These are phyloP conservation scores for Antechinus flavipes DNA, from an alignment of 2,113 vertebrate genomes.

Conservation along the genomic window DNA sequence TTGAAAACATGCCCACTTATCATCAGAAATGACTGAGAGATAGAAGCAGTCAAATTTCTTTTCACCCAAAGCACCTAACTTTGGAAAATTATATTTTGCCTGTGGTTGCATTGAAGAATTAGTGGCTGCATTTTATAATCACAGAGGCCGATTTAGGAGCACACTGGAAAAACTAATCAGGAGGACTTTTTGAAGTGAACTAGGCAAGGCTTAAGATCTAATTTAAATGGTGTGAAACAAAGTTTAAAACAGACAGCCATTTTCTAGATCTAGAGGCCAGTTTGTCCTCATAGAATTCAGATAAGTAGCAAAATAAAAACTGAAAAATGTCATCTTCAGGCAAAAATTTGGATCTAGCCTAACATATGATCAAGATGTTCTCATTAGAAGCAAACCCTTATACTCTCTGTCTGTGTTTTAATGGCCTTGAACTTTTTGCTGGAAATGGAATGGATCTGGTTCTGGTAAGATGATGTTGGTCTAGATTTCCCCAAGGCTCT, in stretches of 20 bases:
- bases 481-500: neutral
- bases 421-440: neutral
- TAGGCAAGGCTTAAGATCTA: neutral
- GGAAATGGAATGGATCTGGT: neutral
- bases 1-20: conserved; percentile 48
- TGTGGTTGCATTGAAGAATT: neutral
- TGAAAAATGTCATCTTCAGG: neutral
- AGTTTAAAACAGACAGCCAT: neutral
- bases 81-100: neutral
- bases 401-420: neutral
- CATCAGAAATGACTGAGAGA: conserved; percentile 42
- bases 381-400: neutral
- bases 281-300: neutral
- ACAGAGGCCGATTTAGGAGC: neutral
- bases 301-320: neutral
- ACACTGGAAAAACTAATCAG: conserved; percentile 14
- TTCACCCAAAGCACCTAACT: conserved; percentile 2
- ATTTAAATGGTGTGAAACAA: neutral
- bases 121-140: neutral
- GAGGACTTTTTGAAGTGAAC: neutral
- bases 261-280: neutral
- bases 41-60: neutral
- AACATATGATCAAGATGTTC: neutral
- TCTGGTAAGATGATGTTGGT: neutral
- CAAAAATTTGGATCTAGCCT: neutral